These are phyloP conservation scores for Strix occidentalis DNA, from an alignment of 2,797 vertebrate species.

Conservation along the genomic window DNA sequence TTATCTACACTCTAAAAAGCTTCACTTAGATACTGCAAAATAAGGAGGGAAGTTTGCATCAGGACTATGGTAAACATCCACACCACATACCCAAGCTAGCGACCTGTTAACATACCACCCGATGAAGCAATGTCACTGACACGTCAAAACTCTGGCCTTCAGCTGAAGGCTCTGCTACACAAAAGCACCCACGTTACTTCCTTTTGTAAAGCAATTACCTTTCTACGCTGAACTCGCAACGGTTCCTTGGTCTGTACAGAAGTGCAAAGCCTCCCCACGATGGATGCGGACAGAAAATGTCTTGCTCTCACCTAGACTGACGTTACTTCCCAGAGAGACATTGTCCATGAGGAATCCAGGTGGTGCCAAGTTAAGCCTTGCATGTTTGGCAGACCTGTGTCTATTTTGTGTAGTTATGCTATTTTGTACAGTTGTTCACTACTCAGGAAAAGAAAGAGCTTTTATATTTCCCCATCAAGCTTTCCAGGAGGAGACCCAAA, in stretches of 20 bases:
- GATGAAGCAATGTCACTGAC: background rate
- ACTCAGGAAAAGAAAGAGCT: background rate
- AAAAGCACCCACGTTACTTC: background rate
- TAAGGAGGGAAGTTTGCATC: background rate
- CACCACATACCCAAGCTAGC: background rate
- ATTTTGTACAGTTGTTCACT: background rate
- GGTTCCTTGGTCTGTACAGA: background rate
- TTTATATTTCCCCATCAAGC: background rate
- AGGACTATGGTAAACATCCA: background rate
- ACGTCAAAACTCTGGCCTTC: background rate
- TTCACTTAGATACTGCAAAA: background rate
- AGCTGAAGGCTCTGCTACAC: background rate
- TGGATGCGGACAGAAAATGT: background rate
- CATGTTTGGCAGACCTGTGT: background rate
- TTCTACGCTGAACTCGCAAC: accelerated
- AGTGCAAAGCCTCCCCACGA: background rate
- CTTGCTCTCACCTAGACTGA: background rate
- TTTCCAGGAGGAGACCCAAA: background rate
- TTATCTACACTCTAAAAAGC: background rate
- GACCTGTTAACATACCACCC: background rate
- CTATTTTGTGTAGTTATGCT: background rate
- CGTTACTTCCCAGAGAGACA: background rate
- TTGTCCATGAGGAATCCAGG: background rate
- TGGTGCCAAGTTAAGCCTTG: background rate
- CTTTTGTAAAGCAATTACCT: background rate